Evolutionary conservation across 2,113 vertebrate species (phyloP).

Genomic region (Tautogolabrus adspersus): DNA sequence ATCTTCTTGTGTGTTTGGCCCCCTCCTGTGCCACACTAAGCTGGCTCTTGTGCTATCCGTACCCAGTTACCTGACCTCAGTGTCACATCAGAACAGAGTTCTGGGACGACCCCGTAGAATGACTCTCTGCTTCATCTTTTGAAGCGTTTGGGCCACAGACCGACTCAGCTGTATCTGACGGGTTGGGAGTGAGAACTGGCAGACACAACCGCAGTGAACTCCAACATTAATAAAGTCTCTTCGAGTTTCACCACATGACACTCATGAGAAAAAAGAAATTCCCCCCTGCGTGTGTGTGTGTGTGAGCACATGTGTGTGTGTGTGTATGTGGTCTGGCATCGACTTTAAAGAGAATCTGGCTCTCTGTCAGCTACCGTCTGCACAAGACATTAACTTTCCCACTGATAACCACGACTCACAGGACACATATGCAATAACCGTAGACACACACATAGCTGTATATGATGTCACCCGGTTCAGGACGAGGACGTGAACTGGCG

Average conservation of each 20-base stretch:
- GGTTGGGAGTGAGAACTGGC: no score
- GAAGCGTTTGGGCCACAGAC: no score
- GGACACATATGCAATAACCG: no score
- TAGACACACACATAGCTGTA: neutral
- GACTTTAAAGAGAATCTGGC: constrained; percentile 37
- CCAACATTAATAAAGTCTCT: constrained; percentile 11
- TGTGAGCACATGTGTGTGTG: constrained; percentile 17
- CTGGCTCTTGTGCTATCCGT: no score
- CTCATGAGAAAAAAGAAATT: constrained; percentile 35
- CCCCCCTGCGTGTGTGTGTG: constrained; percentile 23
- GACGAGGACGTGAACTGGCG: constrained; percentile 8
- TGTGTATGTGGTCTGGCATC: constrained; percentile 20
- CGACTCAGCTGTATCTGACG: no score
- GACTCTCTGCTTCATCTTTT: no score
- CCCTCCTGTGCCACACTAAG: no score
- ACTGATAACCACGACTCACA: constrained; percentile 22
- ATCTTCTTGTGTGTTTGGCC: no score
- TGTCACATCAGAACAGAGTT: no score
- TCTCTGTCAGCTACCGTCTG: constrained; percentile 39
- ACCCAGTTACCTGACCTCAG: no score
- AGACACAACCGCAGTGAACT: neutral
- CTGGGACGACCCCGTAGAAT: no score
- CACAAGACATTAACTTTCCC: constrained; percentile 43
- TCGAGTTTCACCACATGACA: constrained; percentile 16
- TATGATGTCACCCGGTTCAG: constrained; percentile 42